phyloP scores from a whole-genome alignment of 2,797 vertebrate species.

The Cuculus canorus region DNA sequence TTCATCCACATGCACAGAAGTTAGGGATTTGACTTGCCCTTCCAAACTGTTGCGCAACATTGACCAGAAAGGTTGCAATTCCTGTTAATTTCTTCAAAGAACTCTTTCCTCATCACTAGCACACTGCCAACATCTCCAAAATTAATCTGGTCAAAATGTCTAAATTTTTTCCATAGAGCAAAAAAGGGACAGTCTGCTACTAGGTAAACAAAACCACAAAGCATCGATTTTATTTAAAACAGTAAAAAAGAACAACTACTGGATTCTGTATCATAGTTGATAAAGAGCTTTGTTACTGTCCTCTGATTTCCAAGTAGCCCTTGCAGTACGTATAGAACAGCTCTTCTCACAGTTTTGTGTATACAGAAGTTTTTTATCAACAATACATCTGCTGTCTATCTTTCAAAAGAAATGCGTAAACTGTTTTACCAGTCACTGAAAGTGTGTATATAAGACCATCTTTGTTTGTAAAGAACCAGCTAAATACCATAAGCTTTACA shows the following conservation, averaged over 20 bases:
- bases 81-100: not conserved
- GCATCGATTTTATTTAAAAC: not conserved
- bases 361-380: not conserved
- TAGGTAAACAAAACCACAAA: not conserved
- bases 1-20: not conserved
- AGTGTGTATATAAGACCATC: not conserved
- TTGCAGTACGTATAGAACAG: not conserved
- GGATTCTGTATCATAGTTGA: not conserved
- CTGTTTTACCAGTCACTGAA: not conserved
- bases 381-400: not conserved
- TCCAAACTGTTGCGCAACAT: accelerated
- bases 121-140: not conserved
- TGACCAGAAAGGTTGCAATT: not conserved
- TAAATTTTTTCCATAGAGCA: not conserved
- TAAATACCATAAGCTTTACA: not conserved
- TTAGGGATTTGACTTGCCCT: not conserved
- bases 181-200: not conserved
- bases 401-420: not conserved
- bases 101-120: not conserved
- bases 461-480: not conserved
- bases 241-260: not conserved
- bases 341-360: not conserved
- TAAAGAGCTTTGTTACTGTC: conserved; percentile 11
- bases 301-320: not conserved
- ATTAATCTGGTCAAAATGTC: not conserved